phyloP scores from a whole-genome alignment of 2,888 invertebrate species.

The Siphlonurus alternatus region DNA sequence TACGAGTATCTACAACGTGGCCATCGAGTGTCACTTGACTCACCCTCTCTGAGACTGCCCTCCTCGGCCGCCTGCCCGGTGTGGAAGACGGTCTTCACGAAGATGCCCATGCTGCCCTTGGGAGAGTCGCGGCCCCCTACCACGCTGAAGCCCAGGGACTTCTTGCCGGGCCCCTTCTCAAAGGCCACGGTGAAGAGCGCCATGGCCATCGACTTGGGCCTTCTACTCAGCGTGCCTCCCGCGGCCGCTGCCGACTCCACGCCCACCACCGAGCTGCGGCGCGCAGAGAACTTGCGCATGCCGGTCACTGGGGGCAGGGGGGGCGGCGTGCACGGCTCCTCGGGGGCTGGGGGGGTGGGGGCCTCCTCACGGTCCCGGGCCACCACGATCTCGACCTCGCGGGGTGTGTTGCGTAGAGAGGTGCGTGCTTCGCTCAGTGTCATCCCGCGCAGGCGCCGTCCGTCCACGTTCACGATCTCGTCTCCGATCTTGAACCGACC shows the following conservation, averaged over 20 bases:
- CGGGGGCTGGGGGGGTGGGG: conserved; percentile 1
- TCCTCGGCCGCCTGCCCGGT: conserved; percentile 73
- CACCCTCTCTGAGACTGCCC: conserved; percentile 71
- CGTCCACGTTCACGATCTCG: conserved; percentile 80
- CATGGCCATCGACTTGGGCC: conserved; percentile 23
- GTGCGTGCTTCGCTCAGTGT: conserved; percentile 41
- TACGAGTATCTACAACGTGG: too few species aligned
- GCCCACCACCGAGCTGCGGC: conserved; percentile 13
- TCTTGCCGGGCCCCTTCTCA: conserved; percentile 67
- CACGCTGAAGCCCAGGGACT: conserved; percentile 77
- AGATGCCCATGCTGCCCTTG: conserved; percentile 76
- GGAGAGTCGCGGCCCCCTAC: conserved; percentile 80
- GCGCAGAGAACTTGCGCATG: conserved; percentile 30
- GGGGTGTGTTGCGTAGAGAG: conserved; percentile 24
- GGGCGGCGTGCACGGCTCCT: conserved; percentile 5
- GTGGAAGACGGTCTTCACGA: conserved; percentile 74
- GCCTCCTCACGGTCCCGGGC: conserved; percentile 15
- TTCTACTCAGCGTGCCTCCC: conserved; percentile 11
- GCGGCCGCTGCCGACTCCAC: conserved; percentile 4
- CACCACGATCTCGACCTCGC: conserved; percentile 29
- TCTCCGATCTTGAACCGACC: conserved; percentile 69
- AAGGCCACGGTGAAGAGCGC: conserved; percentile 37
- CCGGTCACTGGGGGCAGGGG: conserved; percentile 22
- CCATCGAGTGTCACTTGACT: too few species aligned
- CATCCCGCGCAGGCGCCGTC: conserved; percentile 57